Base-by-base conservation (phyloP, 2,888 invertebrate genomes). In the Pteria penguin region DNA sequence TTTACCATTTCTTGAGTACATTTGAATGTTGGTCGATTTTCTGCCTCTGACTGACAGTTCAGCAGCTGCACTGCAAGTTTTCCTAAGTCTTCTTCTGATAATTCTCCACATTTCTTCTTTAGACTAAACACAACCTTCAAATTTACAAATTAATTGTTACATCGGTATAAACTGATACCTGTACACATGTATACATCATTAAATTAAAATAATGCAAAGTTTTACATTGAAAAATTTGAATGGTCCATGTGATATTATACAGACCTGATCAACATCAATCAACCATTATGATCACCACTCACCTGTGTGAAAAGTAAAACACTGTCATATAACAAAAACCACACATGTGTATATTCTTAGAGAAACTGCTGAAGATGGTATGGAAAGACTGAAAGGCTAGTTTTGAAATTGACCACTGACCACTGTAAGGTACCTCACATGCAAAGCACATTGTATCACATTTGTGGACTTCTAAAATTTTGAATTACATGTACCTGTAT, bases 21-120 rank as follows among this genome's bases (percentile, higher is more conserved):
- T 0, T 94, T 93, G 88, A 93, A 95, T 45, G 93, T 93, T 81
- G 92, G 92, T 69, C 95, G 91, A 2, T 94, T 94, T 90, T 95
- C 95, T 5, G 93, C 93, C 57, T 93, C 92, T 0, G 94, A 94
- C 86, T 95, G 95, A 86, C 95, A 95, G 90, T 95, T 95, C 61
- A 95, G 91, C 36, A 95, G 91, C 89, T 94, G 94, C 22, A 95
- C 95, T 58, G 95, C 94, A 74, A 95, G 88, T 90, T 95, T 95
- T 0, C 94, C 94, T 31, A 95, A 87, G 76, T 95, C 94, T 85
- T 95, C 95, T 85, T 95, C 95, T 31, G 94, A 93, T 90, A 95
- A 92, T 57, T 92, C 93, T 69, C 93, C 92, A 87, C 95, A 95
- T 65, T 94, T 93, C 36, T 93, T 93, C 90, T 93, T 93, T 66